Evolutionary conservation across 2,888 invertebrate species (phyloP).

Genomic region (Macaria liturata): DNA sequence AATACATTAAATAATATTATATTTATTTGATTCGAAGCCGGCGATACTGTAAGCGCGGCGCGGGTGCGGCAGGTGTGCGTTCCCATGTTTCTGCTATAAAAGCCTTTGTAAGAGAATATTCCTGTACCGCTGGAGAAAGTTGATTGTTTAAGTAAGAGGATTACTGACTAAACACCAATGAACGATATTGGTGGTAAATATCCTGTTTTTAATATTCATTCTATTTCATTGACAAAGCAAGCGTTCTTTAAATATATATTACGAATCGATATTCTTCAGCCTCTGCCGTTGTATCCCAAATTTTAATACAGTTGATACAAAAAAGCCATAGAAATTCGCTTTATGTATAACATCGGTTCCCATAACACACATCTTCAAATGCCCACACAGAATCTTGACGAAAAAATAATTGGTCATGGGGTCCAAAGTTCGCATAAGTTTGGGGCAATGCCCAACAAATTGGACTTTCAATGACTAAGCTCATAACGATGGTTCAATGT

Average conservation of each 20-base stretch:
- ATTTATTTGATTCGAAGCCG: slow-evolving; percentile 49
- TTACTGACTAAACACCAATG: slow-evolving; percentile 44
- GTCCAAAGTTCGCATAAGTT: slow-evolving; percentile 34
- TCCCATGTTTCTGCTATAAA: slow-evolving; percentile 62
- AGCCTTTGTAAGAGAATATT: slow-evolving; percentile 53
- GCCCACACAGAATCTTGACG: slow-evolving; percentile 60
- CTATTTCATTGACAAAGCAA: no score
- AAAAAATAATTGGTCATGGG: slow-evolving; percentile 55
- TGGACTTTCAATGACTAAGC: slow-evolving; percentile 36
- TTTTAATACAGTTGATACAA: no score
- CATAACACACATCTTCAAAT: slow-evolving; percentile 64
- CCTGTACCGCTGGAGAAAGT: slow-evolving; percentile 52
- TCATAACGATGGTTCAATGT: slow-evolving; percentile 30
- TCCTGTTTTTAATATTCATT: no score
- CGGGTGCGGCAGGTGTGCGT: slow-evolving; percentile 61
- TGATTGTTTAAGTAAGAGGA: slow-evolving; percentile 58
- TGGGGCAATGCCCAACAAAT: slow-evolving; percentile 33
- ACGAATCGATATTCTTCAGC: no score
- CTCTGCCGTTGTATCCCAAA: no score
- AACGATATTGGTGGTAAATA: slow-evolving; percentile 17
- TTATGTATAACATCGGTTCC: slow-evolving; percentile 70
- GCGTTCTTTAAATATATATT: no score
- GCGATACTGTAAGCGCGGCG: slow-evolving; percentile 52
- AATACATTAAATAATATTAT: slow-evolving; percentile 40
- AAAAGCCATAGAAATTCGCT: slow-evolving; percentile 63